Percentiles rank a stretch among this genome's conserved stretches.
These are phyloP conservation scores for Ceramica pisi DNA, from an alignment of 2,888 invertebrate genomes.

Conservation along the genomic window DNA sequence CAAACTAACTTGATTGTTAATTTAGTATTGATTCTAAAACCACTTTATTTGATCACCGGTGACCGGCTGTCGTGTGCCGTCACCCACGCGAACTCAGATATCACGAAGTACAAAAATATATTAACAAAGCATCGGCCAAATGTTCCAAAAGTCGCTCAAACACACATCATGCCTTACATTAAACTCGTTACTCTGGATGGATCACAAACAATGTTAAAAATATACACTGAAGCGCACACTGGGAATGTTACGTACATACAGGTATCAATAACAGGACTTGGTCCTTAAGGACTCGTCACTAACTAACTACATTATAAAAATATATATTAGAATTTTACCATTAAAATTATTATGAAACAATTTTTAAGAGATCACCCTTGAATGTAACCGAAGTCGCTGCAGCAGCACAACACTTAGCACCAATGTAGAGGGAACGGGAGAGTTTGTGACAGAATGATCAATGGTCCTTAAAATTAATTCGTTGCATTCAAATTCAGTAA, in stretches of 20 bases:
- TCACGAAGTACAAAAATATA: slow-evolving; percentile 56
- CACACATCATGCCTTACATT: slow-evolving; percentile 89
- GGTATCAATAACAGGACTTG: slow-evolving; percentile 87
- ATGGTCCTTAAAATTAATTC: slow-evolving; percentile 77
- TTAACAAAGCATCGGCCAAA: slow-evolving; percentile 82
- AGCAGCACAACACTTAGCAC: slow-evolving; percentile 84
- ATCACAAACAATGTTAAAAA: slow-evolving; percentile 89
- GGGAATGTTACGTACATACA: slow-evolving; percentile 90
- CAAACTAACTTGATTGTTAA: slow-evolving; percentile 36
- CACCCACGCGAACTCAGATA: slow-evolving; percentile 51
- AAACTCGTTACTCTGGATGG: slow-evolving; percentile 87
- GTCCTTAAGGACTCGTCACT: slow-evolving; percentile 70
- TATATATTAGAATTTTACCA: slow-evolving; percentile 75
- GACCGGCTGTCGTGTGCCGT: slow-evolving; percentile 38
- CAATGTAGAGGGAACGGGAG: slow-evolving; percentile 72
- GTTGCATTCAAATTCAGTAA: slow-evolving; percentile 80
- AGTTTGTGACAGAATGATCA: slow-evolving; percentile 67
- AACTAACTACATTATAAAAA: slow-evolving; percentile 88
- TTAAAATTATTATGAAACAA: slow-evolving; percentile 71
- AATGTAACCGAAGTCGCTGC: slow-evolving; percentile 80
- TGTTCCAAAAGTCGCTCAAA: slow-evolving; percentile 77
- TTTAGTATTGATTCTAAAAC: slow-evolving; percentile 50
- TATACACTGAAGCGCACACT: slow-evolving; percentile 88
- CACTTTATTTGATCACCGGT: slow-evolving; percentile 50
- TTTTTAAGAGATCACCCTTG: slow-evolving; percentile 88